These are phyloP conservation scores for Craterocephalus amniculus DNA, from an alignment of 2,797 vertebrate genomes.

Conservation along the genomic window DNA sequence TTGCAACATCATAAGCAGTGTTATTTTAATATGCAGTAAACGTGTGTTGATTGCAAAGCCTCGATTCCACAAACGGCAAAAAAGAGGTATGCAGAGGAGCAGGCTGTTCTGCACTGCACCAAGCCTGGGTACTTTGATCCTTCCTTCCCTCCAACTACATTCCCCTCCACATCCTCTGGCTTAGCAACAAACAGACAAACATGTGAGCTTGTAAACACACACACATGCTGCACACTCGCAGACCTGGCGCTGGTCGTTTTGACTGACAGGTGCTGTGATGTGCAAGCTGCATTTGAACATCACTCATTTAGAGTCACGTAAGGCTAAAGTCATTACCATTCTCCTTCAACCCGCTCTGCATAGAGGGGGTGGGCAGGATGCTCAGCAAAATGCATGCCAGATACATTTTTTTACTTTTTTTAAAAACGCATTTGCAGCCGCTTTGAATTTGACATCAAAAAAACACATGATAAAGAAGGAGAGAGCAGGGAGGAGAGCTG, in stretches of 20 bases:
- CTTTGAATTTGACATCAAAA: constrained; percentile 93
- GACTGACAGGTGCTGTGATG: constrained; percentile 95
- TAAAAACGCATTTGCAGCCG: constrained; percentile 89
- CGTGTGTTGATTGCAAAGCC: constrained; percentile 26
- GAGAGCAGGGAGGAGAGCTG: constrained; percentile 5
- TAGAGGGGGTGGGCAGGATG: constrained; percentile 58
- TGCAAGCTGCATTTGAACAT: constrained; percentile 92
- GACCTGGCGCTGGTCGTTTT: constrained; percentile 80
- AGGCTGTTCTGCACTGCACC: constrained; percentile 85
- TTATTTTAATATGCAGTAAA: constrained; percentile 14
- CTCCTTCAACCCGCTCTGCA: constrained; percentile 92
- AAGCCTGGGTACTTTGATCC: constrained; percentile 81
- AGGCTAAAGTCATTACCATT: constrained; percentile 92
- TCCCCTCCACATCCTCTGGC: constrained; percentile 25
- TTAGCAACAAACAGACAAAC: constrained; percentile 39
- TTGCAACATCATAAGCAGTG: not conserved
- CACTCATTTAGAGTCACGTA: constrained; percentile 91
- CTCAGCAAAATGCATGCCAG: constrained; percentile 86
- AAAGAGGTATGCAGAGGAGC: constrained; percentile 79
- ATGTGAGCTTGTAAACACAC: constrained; percentile 15
- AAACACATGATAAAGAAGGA: constrained; percentile 48
- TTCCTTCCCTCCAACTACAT: constrained; percentile 49
- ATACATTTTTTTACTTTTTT: too few species aligned
- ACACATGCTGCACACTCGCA: constrained; percentile 45
- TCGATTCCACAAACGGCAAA: constrained; percentile 57